Evolutionary conservation across 2,888 invertebrate species (phyloP).

Genomic region (Agrotis clavis): DNA sequence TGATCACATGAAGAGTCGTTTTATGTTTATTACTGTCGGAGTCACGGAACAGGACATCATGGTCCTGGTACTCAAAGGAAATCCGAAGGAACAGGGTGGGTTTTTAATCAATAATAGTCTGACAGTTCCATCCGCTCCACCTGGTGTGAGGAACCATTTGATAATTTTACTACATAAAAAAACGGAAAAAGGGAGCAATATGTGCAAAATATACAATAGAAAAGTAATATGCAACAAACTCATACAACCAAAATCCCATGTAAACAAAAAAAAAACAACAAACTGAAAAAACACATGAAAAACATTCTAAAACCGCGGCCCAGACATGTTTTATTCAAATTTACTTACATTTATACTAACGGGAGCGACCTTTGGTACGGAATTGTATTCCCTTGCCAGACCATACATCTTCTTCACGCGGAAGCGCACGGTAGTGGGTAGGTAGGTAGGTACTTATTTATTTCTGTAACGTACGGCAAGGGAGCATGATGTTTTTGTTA

Average conservation of each 20-base stretch:
- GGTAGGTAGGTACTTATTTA: conserved; percentile 82
- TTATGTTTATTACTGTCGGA: no score
- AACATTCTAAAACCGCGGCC: conserved; percentile 62
- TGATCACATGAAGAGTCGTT: no score
- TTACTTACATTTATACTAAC: conserved; percentile 91
- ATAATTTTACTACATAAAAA: no score
- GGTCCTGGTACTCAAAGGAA: no score
- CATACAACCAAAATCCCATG: conserved; percentile 12
- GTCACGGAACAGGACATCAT: no score
- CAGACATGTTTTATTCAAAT: conserved; percentile 90
- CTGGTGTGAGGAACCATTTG: no score
- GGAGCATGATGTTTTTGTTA: conserved; percentile 62
- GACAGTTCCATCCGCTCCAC: no score
- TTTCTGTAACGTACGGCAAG: conserved; percentile 77
- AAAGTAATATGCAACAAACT: neutral
- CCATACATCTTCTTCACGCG: conserved; percentile 90
- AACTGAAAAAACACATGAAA: conserved; percentile 46
- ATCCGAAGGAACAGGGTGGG: no score
- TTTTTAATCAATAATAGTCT: no score
- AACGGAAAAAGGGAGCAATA: no score
- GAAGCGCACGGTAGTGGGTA: conserved; percentile 57
- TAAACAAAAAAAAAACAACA: conserved; percentile 56
- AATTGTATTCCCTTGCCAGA: conserved; percentile 89
- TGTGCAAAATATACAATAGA: no score
- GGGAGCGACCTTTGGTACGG: conserved; percentile 88